Evolutionary conservation across 2,113 vertebrate species (phyloP).

Genomic region (Macquaria australasica): DNA sequence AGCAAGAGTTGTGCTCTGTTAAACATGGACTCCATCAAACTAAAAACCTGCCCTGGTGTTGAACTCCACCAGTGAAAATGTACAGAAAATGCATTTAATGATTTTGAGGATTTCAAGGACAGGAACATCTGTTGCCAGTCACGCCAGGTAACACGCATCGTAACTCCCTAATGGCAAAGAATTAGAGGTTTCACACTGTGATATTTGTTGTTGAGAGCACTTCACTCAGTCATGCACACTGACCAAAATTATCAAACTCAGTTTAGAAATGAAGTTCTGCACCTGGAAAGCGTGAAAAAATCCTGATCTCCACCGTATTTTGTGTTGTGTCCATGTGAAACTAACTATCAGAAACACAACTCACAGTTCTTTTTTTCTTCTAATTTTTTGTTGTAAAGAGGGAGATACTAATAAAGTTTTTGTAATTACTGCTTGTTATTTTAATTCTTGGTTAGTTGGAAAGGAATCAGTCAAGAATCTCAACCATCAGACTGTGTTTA

Average conservation of each 20-base stretch:
- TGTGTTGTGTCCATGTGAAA: slow-evolving; percentile 10
- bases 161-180: neutral
- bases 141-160: neutral
- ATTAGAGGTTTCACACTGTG: slow-evolving; percentile 17
- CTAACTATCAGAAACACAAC: neutral
- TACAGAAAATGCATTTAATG: neutral
- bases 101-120: neutral
- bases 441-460: neutral
- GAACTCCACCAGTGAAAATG: slow-evolving; percentile 1
- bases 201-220: neutral
- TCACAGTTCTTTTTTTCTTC: neutral
- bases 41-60: neutral
- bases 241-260: neutral
- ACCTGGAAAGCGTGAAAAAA: neutral
- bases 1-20: slow-evolving; percentile 18
- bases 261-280: slow-evolving; percentile 1
- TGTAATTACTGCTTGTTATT: slow-evolving; percentile 59
- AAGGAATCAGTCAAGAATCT: neutral
- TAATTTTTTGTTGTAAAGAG: slow-evolving; percentile 54
- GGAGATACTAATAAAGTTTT: slow-evolving; percentile 77
- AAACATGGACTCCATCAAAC: slow-evolving; percentile 6
- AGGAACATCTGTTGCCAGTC: neutral
- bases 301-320: neutral
- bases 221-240: slow-evolving; percentile 2
- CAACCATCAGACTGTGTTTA: neutral